These are phyloP conservation scores for Brachyhypopomus occidentalis DNA, from an alignment of 2,113 vertebrate genomes.

Conservation along the genomic window DNA sequence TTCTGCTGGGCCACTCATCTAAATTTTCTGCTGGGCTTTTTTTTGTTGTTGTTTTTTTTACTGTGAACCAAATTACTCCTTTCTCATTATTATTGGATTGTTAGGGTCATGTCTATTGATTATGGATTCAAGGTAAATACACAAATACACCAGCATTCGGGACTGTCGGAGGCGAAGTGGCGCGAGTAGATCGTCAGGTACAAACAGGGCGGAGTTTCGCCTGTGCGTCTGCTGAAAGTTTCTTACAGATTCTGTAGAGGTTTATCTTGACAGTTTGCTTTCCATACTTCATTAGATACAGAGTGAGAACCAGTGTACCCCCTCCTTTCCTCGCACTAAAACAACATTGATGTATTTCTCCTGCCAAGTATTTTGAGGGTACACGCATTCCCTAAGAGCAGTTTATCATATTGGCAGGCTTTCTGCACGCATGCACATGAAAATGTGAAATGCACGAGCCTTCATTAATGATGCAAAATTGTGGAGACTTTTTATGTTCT, in stretches of 20 bases:
- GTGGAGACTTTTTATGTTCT: slow-evolving; percentile 24
- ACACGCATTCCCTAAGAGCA: slow-evolving; percentile 20
- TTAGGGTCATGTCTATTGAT: background rate
- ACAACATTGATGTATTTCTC: slow-evolving; percentile 30
- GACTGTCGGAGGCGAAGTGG: background rate
- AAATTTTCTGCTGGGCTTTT: background rate
- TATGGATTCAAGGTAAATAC: background rate
- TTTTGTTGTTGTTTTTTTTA: background rate
- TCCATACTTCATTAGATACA: slow-evolving; percentile 36
- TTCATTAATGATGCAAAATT: slow-evolving; percentile 28
- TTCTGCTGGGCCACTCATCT: slow-evolving; percentile 25
- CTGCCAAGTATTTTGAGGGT: slow-evolving; percentile 17
- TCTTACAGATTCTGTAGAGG: background rate
- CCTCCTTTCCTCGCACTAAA: slow-evolving; percentile 30
- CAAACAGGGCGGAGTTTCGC: background rate
- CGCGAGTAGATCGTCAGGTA: background rate
- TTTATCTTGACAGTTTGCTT: slow-evolving; percentile 25
- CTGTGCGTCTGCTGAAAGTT: background rate
- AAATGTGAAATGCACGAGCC: background rate
- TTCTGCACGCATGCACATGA: slow-evolving; percentile 18
- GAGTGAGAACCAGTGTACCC: slow-evolving; percentile 7
- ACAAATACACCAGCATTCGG: background rate
- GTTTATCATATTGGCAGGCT: slow-evolving; percentile 20
- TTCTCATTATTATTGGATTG: background rate
- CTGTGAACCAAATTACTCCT: background rate